Base-by-base conservation (phyloP, 2,113 vertebrate species). In the Xenopus borealis region DNA sequence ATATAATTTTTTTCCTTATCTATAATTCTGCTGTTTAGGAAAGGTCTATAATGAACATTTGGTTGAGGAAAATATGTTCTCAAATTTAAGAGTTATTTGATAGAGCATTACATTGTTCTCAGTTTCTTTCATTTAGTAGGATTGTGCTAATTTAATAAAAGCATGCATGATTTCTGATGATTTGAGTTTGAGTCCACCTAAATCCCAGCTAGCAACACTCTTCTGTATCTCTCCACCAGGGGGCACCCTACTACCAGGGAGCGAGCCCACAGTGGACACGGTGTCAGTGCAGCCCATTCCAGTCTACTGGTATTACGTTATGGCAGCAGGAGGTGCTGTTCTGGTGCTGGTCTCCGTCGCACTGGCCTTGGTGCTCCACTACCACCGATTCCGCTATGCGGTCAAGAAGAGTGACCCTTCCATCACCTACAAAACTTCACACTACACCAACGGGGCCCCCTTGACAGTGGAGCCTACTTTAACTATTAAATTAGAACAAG, bases 171-270 rank as follows among this genome's bases (percentile, higher is more conserved):
- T 87, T 80, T 86, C 18, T 82, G 1, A 62, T 58, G 69, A 33
- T 80, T 80, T 86, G 23, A 27, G 23, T 27, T 27, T 27, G 78
- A 85, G 83, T 88, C 89, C 92, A 93, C 94, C 91, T 95, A 94
- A 91, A 89, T 94, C 92, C 94, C 90, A 91, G 88, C 91, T 89
- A 94, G 95, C 92, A 95, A 95, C 89, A 86, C 93, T 92, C 89
- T 88, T 96, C 91, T 97, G 91, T 97, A 93, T 98, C 92, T 98
- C 92, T 97, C 93, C 95, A 95, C 91, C 92, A 99, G 97, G 96
- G 93, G 95, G 90, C 91, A 95, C 94, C 92, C 91, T 95, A 85
- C 95, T 91, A 89, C 94, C 93, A 92, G 93, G 93, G 91, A 90
- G 90, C 84, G 89, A 97, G 89, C 96, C 97, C 93, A 98, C 97